These are phyloP conservation scores for Parapsyche elsis DNA, from an alignment of 1,140 invertebrate species.

Conservation along the genomic window DNA sequence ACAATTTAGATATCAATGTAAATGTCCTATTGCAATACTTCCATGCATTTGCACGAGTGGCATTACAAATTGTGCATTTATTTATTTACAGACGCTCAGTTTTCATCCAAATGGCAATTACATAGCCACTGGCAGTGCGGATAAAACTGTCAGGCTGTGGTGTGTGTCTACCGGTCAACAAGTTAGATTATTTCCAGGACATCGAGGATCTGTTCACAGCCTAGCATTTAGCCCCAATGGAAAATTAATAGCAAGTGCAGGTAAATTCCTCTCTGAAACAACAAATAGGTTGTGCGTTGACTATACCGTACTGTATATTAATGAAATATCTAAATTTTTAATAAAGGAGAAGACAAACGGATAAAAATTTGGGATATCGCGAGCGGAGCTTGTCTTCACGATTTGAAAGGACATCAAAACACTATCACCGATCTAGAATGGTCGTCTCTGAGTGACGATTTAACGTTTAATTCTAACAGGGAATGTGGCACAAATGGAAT, in stretches of 20 bases:
- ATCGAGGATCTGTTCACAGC: slow-evolving; percentile 78
- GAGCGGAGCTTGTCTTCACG: slow-evolving; percentile 69
- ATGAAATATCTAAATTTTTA: neutral
- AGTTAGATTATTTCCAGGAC: slow-evolving; percentile 84
- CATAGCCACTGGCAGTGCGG: slow-evolving; percentile 81
- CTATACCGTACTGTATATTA: no score
- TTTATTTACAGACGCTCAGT: slow-evolving; percentile 72
- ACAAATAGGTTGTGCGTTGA: no score
- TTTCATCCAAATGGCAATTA: slow-evolving; percentile 88
- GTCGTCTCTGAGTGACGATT: slow-evolving; percentile 58
- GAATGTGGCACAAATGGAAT: slow-evolving; percentile 40
- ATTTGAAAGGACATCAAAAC: slow-evolving; percentile 82
- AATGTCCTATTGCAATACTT: slow-evolving; percentile 58
- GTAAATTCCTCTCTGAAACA: no score
- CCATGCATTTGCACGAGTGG: neutral
- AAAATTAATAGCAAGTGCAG: slow-evolving; percentile 81
- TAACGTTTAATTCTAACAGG: neutral
- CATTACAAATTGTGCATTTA: no score
- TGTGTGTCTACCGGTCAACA: slow-evolving; percentile 71
- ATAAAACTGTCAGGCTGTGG: slow-evolving; percentile 83
- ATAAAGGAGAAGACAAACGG: slow-evolving; percentile 69
- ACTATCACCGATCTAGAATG: slow-evolving; percentile 78
- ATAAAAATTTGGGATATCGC: slow-evolving; percentile 71
- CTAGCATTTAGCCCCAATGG: slow-evolving; percentile 85
- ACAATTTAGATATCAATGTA: slow-evolving; percentile 86